Conservation (phyloP, 2,888 invertebrate species). For the Yponomeuta malinellus region DNA sequence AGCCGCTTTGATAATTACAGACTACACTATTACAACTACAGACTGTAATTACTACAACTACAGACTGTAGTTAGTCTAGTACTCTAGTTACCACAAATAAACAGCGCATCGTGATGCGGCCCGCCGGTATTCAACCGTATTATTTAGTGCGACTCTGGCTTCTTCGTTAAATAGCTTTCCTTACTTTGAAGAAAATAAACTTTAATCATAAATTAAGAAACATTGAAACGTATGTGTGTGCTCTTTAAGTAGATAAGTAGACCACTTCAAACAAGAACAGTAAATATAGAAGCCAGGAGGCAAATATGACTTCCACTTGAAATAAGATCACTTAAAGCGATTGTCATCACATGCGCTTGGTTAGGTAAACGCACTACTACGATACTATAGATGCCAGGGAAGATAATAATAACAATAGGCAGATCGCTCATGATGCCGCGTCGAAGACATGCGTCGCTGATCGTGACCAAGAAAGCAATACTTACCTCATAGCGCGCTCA, state of each 20-base stretch:
- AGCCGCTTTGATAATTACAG: too few relatives aligned
- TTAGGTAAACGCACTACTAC: not conserved
- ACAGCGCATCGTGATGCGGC: too few relatives aligned
- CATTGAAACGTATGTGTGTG: not conserved
- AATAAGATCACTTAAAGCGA: not conserved
- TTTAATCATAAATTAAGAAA: not conserved
- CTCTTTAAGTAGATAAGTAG: not conserved
- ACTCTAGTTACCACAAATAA: too few relatives aligned
- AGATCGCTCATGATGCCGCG: not conserved
- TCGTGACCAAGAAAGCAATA: conserved; percentile 42
- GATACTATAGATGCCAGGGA: not conserved
- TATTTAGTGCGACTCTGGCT: too few relatives aligned
- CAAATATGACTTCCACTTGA: conserved; percentile 3
- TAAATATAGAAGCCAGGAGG: not conserved
- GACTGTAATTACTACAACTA: too few relatives aligned
- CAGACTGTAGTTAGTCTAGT: too few relatives aligned
- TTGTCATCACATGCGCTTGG: not conserved
- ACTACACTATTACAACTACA: too few relatives aligned
- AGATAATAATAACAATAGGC: conserved; percentile 1
- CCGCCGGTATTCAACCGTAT: too few relatives aligned
- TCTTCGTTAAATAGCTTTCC: too few relatives aligned
- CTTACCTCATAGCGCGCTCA: conserved; percentile 8
- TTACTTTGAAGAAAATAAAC: too few relatives aligned
- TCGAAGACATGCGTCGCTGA: conserved; percentile 32
- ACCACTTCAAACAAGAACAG: not conserved